Evolutionary conservation across 2,797 vertebrate genomes (phyloP).

Genomic region (Momotus momota): DNA sequence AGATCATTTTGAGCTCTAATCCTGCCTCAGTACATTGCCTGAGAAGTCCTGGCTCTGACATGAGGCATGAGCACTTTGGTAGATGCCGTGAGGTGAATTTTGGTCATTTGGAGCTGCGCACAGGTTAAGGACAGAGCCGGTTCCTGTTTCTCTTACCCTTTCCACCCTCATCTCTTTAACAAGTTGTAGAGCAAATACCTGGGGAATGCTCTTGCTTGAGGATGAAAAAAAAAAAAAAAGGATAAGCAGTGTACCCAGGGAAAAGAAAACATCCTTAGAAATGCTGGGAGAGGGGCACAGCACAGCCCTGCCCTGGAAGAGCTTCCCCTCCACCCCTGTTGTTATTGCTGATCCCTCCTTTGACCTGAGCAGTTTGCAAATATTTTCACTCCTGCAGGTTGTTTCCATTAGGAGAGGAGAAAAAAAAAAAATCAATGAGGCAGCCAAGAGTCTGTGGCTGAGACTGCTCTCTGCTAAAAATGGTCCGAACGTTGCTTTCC

Average conservation of each 20-base stretch:
- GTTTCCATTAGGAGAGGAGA: slow-evolving; percentile 57
- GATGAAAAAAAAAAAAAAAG: not conserved
- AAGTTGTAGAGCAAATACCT: not conserved
- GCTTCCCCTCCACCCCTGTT: not conserved
- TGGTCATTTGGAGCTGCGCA: not conserved
- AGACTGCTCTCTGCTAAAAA: slow-evolving; percentile 48
- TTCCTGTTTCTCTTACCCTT: not conserved
- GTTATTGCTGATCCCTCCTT: slow-evolving; percentile 51
- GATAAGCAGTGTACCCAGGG: not conserved
- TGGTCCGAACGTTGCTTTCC: not conserved
- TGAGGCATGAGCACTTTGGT: not conserved
- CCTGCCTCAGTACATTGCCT: not conserved
- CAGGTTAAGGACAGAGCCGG: not conserved
- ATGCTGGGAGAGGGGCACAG: not conserved
- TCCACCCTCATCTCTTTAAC: not conserved
- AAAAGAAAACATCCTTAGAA: not conserved
- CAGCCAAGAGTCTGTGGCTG: slow-evolving; percentile 55
- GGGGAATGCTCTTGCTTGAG: not conserved
- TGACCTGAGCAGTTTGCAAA: slow-evolving; percentile 67
- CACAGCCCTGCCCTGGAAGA: not conserved
- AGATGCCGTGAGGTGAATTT: not conserved
- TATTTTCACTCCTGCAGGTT: slow-evolving; percentile 69
- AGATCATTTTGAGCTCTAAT: not conserved
- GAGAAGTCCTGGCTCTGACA: not conserved
- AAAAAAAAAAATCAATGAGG: slow-evolving; percentile 59